These are phyloP conservation scores for Apis florea DNA, from an alignment of 1,140 invertebrate genomes.

Conservation along the genomic window DNA sequence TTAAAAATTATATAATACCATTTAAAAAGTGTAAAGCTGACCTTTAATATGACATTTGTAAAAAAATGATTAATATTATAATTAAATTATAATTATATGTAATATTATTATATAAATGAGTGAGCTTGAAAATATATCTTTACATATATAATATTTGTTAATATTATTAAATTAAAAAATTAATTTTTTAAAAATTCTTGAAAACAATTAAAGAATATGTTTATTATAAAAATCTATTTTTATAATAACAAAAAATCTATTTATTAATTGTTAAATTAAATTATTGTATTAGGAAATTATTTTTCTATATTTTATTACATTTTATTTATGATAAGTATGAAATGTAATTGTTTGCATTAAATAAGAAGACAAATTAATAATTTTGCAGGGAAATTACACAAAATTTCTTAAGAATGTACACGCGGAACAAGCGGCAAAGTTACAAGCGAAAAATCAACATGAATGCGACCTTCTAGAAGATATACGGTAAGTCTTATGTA, in stretches of 20 bases:
- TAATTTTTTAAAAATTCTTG: no score
- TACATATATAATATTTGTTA: background rate
- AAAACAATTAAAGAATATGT: background rate
- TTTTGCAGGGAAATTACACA: slow-evolving; percentile 90
- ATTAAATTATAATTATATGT: no score
- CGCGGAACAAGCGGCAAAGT: slow-evolving; percentile 93
- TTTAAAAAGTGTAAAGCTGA: no score
- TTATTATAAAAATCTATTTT: background rate
- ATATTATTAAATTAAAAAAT: background rate
- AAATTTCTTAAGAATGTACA: slow-evolving; percentile 96
- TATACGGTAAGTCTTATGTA: slow-evolving; percentile 83
- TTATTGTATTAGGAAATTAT: background rate
- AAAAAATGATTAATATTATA: no score
- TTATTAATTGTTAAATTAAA: background rate
- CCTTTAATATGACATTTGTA: no score
- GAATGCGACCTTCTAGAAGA: slow-evolving; percentile 97
- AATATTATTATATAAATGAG: background rate
- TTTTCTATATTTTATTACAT: background rate
- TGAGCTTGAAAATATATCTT: background rate
- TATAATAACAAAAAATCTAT: background rate
- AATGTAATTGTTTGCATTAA: background rate
- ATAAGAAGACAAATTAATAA: background rate
- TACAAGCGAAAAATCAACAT: slow-evolving; percentile 97
- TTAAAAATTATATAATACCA: no score
- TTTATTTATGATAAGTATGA: background rate